Evolutionary conservation across 2,888 invertebrate species (phyloP), one percentile per base, ranked within the genome.

Genomic region (Nephrotoma appendiculata): DNA sequence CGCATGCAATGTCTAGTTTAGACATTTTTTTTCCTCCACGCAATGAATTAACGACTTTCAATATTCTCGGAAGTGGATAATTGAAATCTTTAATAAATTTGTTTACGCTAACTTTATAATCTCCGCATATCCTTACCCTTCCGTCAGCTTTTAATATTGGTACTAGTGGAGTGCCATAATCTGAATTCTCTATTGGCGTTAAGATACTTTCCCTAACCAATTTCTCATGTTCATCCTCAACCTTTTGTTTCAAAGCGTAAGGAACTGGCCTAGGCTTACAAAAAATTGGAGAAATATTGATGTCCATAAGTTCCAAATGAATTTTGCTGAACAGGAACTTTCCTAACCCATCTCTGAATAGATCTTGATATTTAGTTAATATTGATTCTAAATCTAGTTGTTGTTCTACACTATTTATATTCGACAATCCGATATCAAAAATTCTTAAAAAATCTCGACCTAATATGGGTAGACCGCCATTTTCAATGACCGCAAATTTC

Each of bases 1-100:
- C 90, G 83, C 89, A 88, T 0, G 88, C 87, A 31, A 90, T 88
- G 88, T 91, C 90, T 6, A 90, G 83, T 87, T 89, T 89, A 0
- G 87, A 87, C 43, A 19, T 87, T 87, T 84, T 87, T 87, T 87
- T 87, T 9, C 87, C 88, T 4, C 88, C 87, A 43, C 87, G 87
- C 0, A 88, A n/a, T 89, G 88, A 87, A n/a, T 88, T 88, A 87
- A 89, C 89, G 19, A 89, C 52, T 41, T 89, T 88, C 48, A 89
- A 89, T 12, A 90, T 89, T 6, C 89, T 87, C 0, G 89, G 89
- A 19, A 89, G 86, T 0, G 89, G 89, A 43, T 19, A 87, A 71
- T n/a, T n/a, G n/a, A n/a, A n/a, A n/a, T n/a, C n/a, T n/a, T n/a
- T n/a, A n/a, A n/a, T n/a, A n/a, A n/a, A n/a, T 31, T 88, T 88